Percentiles rank a stretch among this genome's conserved stretches.
Conservation (phyloP, 2,797 vertebrate genomes). For the Prunella strophiata region DNA sequence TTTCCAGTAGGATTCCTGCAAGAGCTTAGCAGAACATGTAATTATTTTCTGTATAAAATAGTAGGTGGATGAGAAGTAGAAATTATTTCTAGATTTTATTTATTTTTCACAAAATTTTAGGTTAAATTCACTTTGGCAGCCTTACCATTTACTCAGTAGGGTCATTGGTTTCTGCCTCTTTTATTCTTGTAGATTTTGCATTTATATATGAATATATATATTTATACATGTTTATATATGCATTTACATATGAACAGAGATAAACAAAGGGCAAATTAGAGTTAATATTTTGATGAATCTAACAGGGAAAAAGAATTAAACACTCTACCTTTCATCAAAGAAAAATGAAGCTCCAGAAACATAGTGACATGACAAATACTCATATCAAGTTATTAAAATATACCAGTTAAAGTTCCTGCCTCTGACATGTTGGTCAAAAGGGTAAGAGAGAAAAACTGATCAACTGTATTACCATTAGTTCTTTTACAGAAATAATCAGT, state of each 20-base stretch:
- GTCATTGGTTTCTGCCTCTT: background rate
- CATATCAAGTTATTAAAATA: background rate
- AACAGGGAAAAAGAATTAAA: background rate
- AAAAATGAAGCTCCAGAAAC: background rate
- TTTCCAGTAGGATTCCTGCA: background rate
- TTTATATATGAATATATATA: background rate
- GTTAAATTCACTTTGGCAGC: background rate
- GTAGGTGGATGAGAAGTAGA: background rate
- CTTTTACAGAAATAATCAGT: background rate
- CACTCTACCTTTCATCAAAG: background rate
- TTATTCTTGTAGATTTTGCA: background rate
- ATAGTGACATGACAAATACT: background rate
- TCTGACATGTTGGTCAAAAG: background rate
- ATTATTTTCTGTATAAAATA: background rate
- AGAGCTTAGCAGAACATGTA: background rate
- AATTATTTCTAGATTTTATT: background rate
- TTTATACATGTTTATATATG: background rate
- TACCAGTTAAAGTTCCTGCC: background rate
- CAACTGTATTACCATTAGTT: background rate
- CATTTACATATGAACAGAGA: background rate
- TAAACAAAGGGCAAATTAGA: background rate
- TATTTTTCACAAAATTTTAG: background rate
- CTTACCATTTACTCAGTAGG: background rate
- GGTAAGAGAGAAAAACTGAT: background rate
- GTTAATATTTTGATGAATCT: background rate